A percentile compares a stretch with the other conserved stretches of the same genome.
These are phyloP conservation scores for Butorides virescens DNA, from an alignment of 2,113 vertebrate genomes.

Conservation along the genomic window DNA sequence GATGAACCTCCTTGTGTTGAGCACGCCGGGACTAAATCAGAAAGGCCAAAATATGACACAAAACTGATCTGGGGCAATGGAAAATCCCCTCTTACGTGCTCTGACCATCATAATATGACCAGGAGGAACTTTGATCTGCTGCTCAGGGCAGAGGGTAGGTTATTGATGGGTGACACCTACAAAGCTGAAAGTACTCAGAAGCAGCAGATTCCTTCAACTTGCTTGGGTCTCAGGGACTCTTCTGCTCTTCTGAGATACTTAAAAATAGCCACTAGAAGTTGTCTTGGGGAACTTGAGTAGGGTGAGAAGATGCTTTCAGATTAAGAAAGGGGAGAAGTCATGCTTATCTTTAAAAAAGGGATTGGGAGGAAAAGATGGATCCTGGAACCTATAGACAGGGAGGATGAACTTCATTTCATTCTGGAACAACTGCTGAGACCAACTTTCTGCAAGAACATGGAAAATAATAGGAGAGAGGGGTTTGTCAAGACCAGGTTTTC, in stretches of 20 bases:
- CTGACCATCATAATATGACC: neutral
- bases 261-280: neutral
- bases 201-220: neutral
- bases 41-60: neutral
- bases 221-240: neutral
- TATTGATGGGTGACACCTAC: neutral
- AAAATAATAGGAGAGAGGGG: neutral
- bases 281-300: neutral
- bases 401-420: neutral
- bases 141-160: neutral
- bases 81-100: neutral
- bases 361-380: neutral
- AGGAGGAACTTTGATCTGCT: neutral
- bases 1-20: neutral
- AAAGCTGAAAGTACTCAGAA: neutral
- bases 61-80: neutral
- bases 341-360: neutral
- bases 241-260: neutral
- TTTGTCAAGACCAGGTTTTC: neutral
- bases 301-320: neutral
- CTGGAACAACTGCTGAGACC: neutral
- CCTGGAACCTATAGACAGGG: neutral
- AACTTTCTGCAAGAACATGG: neutral
- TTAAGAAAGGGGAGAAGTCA: neutral
- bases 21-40: neutral